These are phyloP conservation scores for Heliconius hewitsoni DNA, from an alignment of 1,140 invertebrate species.

Conservation along the genomic window DNA sequence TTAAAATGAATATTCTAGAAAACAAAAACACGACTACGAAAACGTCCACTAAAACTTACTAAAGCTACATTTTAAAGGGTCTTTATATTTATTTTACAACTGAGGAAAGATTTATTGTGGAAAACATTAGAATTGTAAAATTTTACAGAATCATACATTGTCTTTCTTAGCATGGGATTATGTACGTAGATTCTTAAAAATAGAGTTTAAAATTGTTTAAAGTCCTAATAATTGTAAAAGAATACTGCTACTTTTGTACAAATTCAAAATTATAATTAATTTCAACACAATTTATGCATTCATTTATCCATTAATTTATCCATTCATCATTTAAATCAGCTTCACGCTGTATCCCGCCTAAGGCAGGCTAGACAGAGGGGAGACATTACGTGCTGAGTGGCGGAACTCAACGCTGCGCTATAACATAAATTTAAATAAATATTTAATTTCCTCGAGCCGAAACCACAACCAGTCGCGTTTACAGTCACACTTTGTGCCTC, in stretches of 20 bases:
- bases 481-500: no score
- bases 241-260: slow-evolving; percentile 39
- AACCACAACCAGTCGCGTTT: no score
- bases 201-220: background rate
- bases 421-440: no score
- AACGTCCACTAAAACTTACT: slow-evolving; percentile 1
- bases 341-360: no score
- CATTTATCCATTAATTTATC: no score
- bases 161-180: background rate
- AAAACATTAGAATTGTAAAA: slow-evolving; percentile 48
- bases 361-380: no score
- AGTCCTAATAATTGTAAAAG: slow-evolving; percentile 43
- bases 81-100: slow-evolving; percentile 41
- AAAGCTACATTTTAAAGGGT: slow-evolving; percentile 31
- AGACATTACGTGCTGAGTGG: no score
- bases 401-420: no score
- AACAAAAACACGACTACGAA: background rate
- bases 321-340: no score
- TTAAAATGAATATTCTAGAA: background rate
- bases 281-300: background rate
- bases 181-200: background rate
- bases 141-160: slow-evolving; percentile 34
- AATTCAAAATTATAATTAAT: slow-evolving; percentile 37
- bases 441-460: no score
- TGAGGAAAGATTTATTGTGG: slow-evolving; percentile 43